Evolutionary conservation across 37 sponge, comb jelly and placozoan genomes (phyloP).

Genomic region (Haliclona indistincta): DNA sequence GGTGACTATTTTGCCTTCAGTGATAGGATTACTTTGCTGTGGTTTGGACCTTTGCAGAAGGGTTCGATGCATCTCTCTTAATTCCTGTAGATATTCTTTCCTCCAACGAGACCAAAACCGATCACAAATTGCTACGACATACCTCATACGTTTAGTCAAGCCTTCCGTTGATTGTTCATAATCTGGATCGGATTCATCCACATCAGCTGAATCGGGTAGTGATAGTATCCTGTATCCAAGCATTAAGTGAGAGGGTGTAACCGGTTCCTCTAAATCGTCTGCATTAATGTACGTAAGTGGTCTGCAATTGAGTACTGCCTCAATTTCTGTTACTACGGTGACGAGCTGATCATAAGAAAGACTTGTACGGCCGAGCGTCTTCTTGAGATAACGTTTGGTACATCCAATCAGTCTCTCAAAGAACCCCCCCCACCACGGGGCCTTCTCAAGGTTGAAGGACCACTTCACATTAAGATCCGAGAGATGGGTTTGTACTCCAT

Average conservation of each 20-base stretch:
- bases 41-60: neutral
- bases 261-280: conserved; percentile 5
- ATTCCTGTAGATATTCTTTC: neutral
- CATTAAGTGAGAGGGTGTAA: conserved; percentile 2
- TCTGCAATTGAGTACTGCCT: neutral
- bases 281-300: neutral
- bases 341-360: neutral
- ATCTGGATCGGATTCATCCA: neutral
- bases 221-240: neutral
- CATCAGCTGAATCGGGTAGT: neutral
- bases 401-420: conserved; percentile 1
- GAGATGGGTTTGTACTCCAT: neutral
- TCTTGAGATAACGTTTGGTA: neutral
- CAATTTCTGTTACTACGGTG: neutral
- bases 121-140: neutral
- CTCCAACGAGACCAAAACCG: neutral
- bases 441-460: conserved; percentile 5
- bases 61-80: neutral
- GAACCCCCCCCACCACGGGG: too few species aligned
- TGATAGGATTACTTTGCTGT: neutral
- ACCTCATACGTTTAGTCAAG: neutral
- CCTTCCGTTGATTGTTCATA: too few species aligned
- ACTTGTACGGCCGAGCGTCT: neutral
- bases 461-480: neutral
- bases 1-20: neutral